These are phyloP conservation scores for Gulo gulo DNA, from an alignment of 2,113 vertebrate species.

Conservation along the genomic window DNA sequence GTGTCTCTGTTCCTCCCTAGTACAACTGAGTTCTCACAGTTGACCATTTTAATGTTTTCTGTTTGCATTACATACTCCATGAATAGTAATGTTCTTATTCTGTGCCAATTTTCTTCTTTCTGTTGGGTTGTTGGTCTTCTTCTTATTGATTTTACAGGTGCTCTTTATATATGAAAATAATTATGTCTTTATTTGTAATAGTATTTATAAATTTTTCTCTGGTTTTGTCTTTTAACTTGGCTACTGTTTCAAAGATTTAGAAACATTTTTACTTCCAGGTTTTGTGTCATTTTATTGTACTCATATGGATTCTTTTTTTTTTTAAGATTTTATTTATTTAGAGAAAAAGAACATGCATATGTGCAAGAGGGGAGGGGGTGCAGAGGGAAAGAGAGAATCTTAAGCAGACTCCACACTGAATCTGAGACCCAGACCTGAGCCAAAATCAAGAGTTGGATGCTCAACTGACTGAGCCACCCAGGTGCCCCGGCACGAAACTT, in stretches of 20 bases:
- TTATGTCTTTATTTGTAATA: not conserved
- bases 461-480: not conserved
- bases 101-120: not conserved
- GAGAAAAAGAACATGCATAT: not conserved
- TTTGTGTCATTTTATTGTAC: not conserved
- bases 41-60: not conserved
- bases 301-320: not conserved
- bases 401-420: not conserved
- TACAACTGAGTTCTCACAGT: not conserved
- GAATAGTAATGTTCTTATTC: not conserved
- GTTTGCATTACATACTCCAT: not conserved
- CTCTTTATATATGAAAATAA: not conserved
- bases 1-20: not conserved
- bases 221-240: not conserved
- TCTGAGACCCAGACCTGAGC: not conserved
- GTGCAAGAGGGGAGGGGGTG: not conserved
- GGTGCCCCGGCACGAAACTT: not conserved
- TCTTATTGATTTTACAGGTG: not conserved
- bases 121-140: not conserved
- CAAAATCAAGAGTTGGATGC: not conserved
- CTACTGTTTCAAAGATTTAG: constrained; percentile 21
- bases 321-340: not conserved
- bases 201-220: not conserved
- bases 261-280: not conserved
- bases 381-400: not conserved